phyloP scores from a whole-genome alignment of 2,888 invertebrate species.

The Leptopilina drosophilae region DNA sequence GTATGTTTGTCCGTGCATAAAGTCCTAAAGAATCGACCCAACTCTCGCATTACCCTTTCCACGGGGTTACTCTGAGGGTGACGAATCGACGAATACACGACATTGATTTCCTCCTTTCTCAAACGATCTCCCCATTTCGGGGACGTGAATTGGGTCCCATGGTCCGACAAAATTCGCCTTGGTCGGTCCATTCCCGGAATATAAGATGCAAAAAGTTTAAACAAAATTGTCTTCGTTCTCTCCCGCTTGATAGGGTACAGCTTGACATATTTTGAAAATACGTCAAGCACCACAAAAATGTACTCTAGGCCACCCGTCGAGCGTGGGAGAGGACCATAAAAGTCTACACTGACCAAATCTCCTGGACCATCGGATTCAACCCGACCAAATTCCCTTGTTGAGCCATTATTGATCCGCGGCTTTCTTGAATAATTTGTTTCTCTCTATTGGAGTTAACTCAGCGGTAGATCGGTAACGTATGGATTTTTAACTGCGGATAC shows the following conservation, averaged over 20 bases:
- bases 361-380: neutral
- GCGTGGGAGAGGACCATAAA: neutral
- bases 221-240: neutral
- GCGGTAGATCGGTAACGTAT: too few relatives aligned
- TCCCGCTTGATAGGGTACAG: neutral
- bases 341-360: neutral
- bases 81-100: neutral
- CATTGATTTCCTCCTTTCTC: neutral
- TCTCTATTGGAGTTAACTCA: too few relatives aligned
- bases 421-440: too few relatives aligned
- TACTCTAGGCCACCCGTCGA: neutral
- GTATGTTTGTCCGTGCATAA: slow-evolving; percentile 46
- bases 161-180: neutral
- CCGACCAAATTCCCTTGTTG: neutral
- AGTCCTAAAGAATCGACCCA: slow-evolving; percentile 51
- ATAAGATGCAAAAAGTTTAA: neutral
- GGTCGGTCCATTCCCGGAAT: neutral
- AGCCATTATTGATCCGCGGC: too few relatives aligned
- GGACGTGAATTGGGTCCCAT: too few relatives aligned
- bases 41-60: slow-evolving; percentile 21
- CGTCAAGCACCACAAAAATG: neutral
- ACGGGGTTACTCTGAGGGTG: too few relatives aligned
- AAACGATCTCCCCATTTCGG: neutral
- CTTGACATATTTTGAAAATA: too few relatives aligned
- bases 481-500: too few relatives aligned